These are phyloP conservation scores for Calidris pygmaea DNA, from an alignment of 2,113 vertebrate genomes.

Conservation along the genomic window DNA sequence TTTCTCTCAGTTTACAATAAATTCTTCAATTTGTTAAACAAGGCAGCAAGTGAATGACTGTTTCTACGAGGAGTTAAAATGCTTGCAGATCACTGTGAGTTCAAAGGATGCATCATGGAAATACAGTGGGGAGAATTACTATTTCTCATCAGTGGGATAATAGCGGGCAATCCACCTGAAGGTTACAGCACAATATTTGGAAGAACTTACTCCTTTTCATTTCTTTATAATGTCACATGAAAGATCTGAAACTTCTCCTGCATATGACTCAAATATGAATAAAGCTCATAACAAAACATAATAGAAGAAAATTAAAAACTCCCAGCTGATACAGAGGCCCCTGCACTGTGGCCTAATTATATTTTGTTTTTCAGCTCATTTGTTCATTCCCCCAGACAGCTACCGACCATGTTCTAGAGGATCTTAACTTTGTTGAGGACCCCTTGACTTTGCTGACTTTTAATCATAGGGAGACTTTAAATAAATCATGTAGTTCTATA, in stretches of 20 bases:
- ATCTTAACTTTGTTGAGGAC: neutral
- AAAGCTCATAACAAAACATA: constrained; percentile 4
- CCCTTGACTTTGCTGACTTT: neutral
- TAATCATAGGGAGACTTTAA: neutral
- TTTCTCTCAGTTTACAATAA: neutral
- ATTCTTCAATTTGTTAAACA: neutral
- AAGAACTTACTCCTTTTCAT: constrained; percentile 27
- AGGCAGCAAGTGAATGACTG: neutral
- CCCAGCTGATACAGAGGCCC: neutral
- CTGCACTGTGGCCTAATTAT: neutral
- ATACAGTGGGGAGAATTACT: neutral
- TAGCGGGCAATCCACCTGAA: constrained; percentile 16
- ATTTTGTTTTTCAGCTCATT: neutral
- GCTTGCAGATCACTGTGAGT: neutral
- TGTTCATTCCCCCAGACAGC: neutral
- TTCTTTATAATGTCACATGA: constrained; percentile 30
- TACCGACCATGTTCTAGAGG: neutral
- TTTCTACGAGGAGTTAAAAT: neutral
- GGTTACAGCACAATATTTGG: constrained; percentile 11
- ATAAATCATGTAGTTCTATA: neutral
- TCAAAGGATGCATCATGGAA: constrained; percentile 29
- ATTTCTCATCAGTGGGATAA: constrained; percentile 12
- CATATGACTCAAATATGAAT: constrained; percentile 13
- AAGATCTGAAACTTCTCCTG: constrained; percentile 1
- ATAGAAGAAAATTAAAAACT: constrained; percentile 36